Evolutionary conservation across 2,797 vertebrate genomes (phyloP), one percentile per base, ranked within the genome.

Genomic region (Harpagifer antarcticus): DNA sequence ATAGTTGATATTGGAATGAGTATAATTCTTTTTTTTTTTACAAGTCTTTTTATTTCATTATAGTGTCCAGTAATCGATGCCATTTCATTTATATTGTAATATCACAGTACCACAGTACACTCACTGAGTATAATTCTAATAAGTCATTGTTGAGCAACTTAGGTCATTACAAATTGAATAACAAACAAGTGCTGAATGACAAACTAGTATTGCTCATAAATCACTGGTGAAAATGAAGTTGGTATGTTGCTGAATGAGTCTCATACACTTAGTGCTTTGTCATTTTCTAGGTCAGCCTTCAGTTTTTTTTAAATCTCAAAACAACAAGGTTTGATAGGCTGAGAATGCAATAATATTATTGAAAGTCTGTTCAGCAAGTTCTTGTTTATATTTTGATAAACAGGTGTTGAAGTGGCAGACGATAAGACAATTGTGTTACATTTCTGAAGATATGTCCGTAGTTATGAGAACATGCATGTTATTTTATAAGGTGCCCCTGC

Each of bases 391-490:
- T 40, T 48, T 57, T 37, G 3, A 42, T 45, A 73, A 82, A 66
- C 40, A 72, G 6, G 15, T 20, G 49, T 9, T 52, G 10, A 45
- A 49, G 17, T 13, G 19, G 2, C 33, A 68, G 53, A 3, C 44
- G 12, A 57, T 13, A 16, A 37, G 45, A 52, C 27, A 2, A 31
- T 5, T 3, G 20, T 68, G 68, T 72, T 85, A 76, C 37, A 68
- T 81, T 83, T 70, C 67, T 44, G 4, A 40, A 23, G 16, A 64
- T 73, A 55, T 63, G 19, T 14, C 57, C 23, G 1, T 37, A 67
- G 71, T 54, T 81, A 50, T 84, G 72, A 71, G 61, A 86, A 86
- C 74, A 77, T 3, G 1, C 23, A 19, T 55, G 76, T 76, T 74
- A 82, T 76, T 80, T 62, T 74, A 69, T 57, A 9, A 47, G 40